Base-by-base conservation (phyloP, 2,113 vertebrate species). In the Deroptyus accipitrinus region DNA sequence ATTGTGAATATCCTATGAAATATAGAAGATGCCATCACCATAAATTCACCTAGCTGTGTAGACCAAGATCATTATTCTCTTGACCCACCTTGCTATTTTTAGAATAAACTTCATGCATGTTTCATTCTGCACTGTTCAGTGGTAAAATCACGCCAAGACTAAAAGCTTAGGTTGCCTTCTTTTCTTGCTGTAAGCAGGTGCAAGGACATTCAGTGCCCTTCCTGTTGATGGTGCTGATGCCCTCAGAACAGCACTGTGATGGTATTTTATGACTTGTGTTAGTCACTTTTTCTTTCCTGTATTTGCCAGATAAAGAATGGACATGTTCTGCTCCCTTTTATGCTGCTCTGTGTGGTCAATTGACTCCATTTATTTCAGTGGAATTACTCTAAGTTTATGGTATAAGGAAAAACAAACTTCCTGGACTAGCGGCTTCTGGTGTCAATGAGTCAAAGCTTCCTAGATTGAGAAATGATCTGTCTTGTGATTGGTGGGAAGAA, bases 71-170 rank as follows among this genome's bases (percentile, higher is more conserved):
- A 54, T 93, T 94, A 77, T 92, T 95, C 83, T 94, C 62, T 94
- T 94, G 77, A 91, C 87, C 72, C n/a, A 41, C 78, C 54, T 82
- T 88, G n/a, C 54, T 92, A 75, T 88, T 96, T 95, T 94, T 93
- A 83, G 67, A 51, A 49, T 52, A 70, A 83, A 77, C 77, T 18
- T 81, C 18, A 41, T 69, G 35, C 83, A 49, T 96, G 95, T 95
- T 91, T 92, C 59, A 59, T 69, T 83, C 49, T 62, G 17, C 9
- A 6, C 54, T 79, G 37, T 79, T 85, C 66, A 57, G 5, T 72
- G 55, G 41, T 66, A 62, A 87, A 73, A 62, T 18, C 31, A 46
- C 20, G 82, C 33, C 31, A 44, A 72, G 52, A 18, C 33, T 84
- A 30, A 88, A 86, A 68, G 44, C 25, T 55, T 72, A 8, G 16